Percentiles rank a stretch among this genome's conserved stretches.
These are phyloP conservation scores for Meiosimyza platycephala DNA, from an alignment of 2,888 invertebrate species.

Conservation along the genomic window DNA sequence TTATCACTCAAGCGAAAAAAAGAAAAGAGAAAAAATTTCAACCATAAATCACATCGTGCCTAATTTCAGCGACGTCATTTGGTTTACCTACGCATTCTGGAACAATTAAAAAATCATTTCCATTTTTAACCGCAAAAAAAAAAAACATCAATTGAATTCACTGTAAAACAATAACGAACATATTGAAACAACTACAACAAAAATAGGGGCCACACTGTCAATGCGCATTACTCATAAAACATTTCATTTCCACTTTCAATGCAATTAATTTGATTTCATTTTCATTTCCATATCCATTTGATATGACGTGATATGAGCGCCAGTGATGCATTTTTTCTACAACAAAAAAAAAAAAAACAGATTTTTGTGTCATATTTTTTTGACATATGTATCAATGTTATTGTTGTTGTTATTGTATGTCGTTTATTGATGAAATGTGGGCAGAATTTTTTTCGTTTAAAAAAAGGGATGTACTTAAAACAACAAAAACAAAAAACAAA, in stretches of 20 bases:
- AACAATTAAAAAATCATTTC: constrained; percentile 26
- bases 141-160: neutral
- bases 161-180: too few species aligned
- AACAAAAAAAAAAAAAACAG: too few species aligned
- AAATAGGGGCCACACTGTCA: neutral
- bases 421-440: constrained; percentile 22
- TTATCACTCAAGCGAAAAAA: constrained; percentile 10
- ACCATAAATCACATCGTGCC: too few species aligned
- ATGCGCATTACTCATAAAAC: constrained; percentile 14
- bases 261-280: constrained; percentile 28
- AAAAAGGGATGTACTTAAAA: neutral
- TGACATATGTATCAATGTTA: constrained; percentile 30
- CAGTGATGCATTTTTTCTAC: constrained; percentile 9
- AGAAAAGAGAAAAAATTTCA: neutral
- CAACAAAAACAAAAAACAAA: neutral
- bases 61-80: too few species aligned
- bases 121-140: neutral
- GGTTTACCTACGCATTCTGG: neutral
- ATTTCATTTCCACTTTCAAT: constrained; percentile 20
- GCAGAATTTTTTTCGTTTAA: neutral
- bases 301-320: neutral
- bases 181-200: too few species aligned
- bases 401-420: constrained; percentile 18
- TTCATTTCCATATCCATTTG: constrained; percentile 1
- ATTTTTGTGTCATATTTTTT: constrained; percentile 26